A percentile compares a stretch with the other conserved stretches of the same genome.
Evolutionary conservation across 35 echinoderm and acorn worm genomes (phyloP).

Genomic region (Ophioderma brevispina): DNA sequence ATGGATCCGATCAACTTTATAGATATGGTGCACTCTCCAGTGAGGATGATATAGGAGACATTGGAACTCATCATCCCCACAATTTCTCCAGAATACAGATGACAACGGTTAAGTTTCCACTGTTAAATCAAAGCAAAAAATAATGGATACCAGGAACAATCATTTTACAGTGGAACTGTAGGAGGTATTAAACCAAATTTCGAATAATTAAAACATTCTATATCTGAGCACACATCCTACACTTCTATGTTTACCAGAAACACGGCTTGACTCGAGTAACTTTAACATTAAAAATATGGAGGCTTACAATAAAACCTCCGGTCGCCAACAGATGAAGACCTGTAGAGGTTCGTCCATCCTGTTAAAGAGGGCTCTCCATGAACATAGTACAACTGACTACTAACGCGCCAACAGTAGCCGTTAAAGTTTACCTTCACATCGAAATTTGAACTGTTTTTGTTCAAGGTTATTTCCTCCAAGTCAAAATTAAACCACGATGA

Average conservation of each 20-base stretch:
- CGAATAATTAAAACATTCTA: conserved; percentile 15
- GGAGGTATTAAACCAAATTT: conserved; percentile 16
- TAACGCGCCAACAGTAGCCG: background rate
- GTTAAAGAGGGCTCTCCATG: background rate
- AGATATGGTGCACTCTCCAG: background rate
- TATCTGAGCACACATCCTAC: background rate
- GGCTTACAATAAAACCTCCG: background rate
- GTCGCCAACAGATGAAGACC: background rate
- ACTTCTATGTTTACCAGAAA: conserved; percentile 23
- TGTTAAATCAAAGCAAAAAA: background rate
- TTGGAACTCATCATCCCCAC: background rate
- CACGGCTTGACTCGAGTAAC: background rate
- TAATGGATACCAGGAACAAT: background rate
- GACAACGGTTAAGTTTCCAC: background rate
- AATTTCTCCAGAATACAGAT: background rate
- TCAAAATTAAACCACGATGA: conserved; percentile 1
- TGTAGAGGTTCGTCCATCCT: background rate
- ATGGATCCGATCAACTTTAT: background rate
- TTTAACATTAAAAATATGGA: background rate
- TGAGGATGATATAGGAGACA: background rate
- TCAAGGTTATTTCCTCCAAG: conserved; percentile 15
- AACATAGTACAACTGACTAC: background rate
- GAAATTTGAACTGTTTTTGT: background rate
- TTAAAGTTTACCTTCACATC: background rate
- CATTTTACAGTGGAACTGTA: conserved; percentile 9